Evolutionary conservation across 2,888 invertebrate genomes (phyloP).

Genomic region (Odontocolon sp.): DNA sequence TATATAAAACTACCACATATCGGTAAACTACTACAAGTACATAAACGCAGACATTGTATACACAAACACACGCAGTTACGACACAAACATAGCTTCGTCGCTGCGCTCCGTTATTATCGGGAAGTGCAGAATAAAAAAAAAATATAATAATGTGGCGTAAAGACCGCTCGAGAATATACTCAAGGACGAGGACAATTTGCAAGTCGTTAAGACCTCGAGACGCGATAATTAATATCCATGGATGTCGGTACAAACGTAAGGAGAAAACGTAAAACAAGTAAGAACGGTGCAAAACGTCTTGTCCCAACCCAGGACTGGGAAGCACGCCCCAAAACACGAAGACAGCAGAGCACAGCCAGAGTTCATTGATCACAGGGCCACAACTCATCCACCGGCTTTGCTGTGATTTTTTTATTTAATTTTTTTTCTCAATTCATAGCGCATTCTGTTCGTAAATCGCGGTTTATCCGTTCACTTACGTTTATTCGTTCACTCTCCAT

Average conservation of each 20-base stretch:
- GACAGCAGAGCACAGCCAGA: conserved; percentile 63
- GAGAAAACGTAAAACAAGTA: no score
- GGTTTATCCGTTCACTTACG: no score
- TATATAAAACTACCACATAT: background rate
- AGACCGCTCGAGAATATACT: background rate
- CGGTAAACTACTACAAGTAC: background rate
- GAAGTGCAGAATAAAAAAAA: conserved; percentile 35
- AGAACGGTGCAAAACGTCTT: no score
- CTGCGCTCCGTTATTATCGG: conserved; percentile 45
- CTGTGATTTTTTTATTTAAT: conserved; percentile 19
- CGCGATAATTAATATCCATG: no score
- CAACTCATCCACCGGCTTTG: conserved; percentile 55
- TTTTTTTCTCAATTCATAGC: background rate
- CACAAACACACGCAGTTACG: conserved; percentile 44
- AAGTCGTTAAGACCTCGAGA: background rate
- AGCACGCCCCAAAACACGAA: conserved; percentile 74
- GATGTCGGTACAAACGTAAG: no score
- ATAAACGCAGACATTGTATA: background rate
- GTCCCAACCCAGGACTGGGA: conserved; percentile 60
- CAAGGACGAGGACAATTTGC: conserved; percentile 37
- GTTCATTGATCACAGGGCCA: conserved; percentile 75
- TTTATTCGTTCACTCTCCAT: conserved; percentile 42
- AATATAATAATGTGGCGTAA: background rate
- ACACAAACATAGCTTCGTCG: conserved; percentile 34
- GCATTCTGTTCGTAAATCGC: conserved; percentile 14